Conservation (phyloP, 1,140 invertebrate species). For the Babylonia areolata region DNA sequence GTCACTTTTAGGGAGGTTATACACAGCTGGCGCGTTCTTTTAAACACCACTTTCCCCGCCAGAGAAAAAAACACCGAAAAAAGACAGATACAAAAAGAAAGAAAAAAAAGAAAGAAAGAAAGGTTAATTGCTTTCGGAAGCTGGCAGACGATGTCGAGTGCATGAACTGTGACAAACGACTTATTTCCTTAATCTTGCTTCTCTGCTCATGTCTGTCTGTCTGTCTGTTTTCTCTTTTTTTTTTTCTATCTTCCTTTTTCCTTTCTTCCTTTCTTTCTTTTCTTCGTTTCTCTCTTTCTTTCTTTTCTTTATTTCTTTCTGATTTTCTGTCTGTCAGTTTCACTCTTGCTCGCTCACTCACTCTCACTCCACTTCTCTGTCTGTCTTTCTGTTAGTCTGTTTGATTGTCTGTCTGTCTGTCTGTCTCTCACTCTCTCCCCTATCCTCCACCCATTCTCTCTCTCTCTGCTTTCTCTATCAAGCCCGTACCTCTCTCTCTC, state of each 20-base stretch:
- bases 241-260: neutral
- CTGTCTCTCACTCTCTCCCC: neutral
- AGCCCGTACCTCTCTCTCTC: constrained; percentile 11
- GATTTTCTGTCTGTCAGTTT: neutral
- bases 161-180: no score
- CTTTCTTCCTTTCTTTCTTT: neutral
- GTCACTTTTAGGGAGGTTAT: no score
- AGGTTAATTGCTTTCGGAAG: no score
- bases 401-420: neutral
- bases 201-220: neutral
- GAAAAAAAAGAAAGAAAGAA: no score
- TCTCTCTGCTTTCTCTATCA: neutral
- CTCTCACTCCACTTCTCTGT: neutral
- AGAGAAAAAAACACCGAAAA: no score
- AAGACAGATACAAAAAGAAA: no score
- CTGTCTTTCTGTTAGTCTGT: neutral
- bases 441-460: neutral
- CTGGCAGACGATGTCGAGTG: no score
- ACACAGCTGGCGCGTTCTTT: no score
- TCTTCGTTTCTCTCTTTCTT: neutral
- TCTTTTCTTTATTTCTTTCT: neutral
- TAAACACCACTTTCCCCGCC: no score
- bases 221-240: neutral
- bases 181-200: neutral
- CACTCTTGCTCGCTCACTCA: neutral